phyloP scores from a whole-genome alignment of 23 tunicate genomes.

The Styela plicata region DNA sequence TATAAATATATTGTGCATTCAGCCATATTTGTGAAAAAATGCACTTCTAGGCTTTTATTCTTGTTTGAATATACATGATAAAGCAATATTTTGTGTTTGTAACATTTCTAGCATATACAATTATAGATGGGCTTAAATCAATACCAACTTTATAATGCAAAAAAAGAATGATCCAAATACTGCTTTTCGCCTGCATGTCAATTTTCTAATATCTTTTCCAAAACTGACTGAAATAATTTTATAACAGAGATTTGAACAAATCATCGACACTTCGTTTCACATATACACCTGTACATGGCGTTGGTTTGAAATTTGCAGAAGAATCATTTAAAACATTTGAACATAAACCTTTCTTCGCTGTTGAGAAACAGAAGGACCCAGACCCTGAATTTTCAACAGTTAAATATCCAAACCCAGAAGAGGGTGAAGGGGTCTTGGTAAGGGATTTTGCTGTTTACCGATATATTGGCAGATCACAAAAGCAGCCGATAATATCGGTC shows the following conservation, averaged over 20 bases:
- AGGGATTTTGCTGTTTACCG: no score
- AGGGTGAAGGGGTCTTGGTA: conserved; percentile 89
- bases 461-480: no score
- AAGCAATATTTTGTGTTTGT: no score
- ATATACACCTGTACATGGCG: conserved; percentile 99
- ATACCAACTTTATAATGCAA: background rate
- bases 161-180: no score
- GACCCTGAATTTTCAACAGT: conserved; percentile 99
- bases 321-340: conserved; percentile 54
- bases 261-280: conserved; percentile 52
- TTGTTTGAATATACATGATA: no score
- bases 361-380: conserved; percentile 79
- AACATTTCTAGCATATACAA: no score
- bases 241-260: conserved; percentile 43
- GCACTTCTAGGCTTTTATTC: no score
- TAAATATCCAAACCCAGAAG: conserved; percentile 96
- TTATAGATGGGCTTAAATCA: no score
- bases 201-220: background rate
- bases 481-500: no score
- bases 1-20: no score
- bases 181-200: no score
- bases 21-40: no score
- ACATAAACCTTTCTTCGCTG: conserved; percentile 58
- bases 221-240: background rate
- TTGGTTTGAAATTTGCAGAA: conserved; percentile 72